Conservation (phyloP, 2,113 vertebrate species). For the Microtus richardsoni region DNA sequence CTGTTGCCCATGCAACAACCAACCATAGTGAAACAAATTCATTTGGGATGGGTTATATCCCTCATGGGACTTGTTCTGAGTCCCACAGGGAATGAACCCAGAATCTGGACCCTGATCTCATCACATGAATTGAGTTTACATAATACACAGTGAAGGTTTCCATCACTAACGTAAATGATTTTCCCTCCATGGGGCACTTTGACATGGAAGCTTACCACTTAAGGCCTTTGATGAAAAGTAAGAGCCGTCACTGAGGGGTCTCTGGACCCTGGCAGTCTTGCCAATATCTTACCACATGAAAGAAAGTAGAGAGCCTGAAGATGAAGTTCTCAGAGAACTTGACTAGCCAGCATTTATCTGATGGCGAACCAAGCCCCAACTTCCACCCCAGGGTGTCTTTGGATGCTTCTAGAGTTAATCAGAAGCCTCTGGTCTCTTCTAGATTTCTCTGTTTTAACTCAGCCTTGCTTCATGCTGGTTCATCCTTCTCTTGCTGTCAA, state of each 20-base stretch:
- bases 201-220: not conserved
- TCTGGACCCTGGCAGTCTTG: rapidly evolving
- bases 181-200: not conserved
- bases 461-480: not conserved
- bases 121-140: not conserved
- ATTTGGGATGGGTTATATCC: rapidly evolving
- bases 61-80: too few relatives aligned
- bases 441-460: rapidly evolving
- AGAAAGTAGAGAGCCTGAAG: too few relatives aligned
- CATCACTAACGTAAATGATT: not conserved
- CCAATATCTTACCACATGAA: rapidly evolving
- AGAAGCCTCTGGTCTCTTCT: not conserved
- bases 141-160: too few relatives aligned
- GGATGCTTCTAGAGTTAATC: rapidly evolving
- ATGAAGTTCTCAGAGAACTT: rapidly evolving
- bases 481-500: not conserved
- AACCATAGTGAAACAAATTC: rapidly evolving
- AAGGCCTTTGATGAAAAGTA: not conserved
- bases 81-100: too few relatives aligned
- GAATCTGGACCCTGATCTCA: not conserved
- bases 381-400: not conserved
- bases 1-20: rapidly evolving
- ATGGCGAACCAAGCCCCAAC: not conserved
- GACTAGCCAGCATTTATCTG: not conserved
- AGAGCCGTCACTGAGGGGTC: rapidly evolving